These are phyloP conservation scores for Ctenoplectra terminalis DNA, from an alignment of 1,140 invertebrate species.

Conservation along the genomic window DNA sequence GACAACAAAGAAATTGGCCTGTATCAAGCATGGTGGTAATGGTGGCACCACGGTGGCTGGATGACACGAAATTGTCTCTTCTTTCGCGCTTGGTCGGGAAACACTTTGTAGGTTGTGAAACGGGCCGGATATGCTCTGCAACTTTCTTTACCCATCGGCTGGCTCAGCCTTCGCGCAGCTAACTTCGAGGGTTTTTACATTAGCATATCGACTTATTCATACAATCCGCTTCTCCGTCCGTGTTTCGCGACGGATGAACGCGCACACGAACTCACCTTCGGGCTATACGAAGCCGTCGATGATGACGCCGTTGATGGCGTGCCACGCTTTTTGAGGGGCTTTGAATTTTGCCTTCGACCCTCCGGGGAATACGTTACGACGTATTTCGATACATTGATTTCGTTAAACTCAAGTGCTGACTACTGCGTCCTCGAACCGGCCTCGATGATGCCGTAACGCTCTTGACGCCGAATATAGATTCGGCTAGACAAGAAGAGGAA, in stretches of 20 bases:
- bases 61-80: slow-evolving; percentile 65
- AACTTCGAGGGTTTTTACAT: slow-evolving; percentile 76
- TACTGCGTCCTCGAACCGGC: slow-evolving; percentile 1
- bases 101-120: slow-evolving; percentile 61
- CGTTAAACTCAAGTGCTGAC: slow-evolving; percentile 36
- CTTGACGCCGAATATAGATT: slow-evolving; percentile 23
- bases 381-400: slow-evolving; percentile 54
- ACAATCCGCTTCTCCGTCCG: slow-evolving; percentile 60
- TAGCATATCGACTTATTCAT: slow-evolving; percentile 80
- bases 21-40: slow-evolving; percentile 65
- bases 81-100: slow-evolving; percentile 41
- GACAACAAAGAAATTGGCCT: slow-evolving; percentile 71
- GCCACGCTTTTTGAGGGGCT: slow-evolving; percentile 41
- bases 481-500: not conserved
- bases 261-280: slow-evolving; percentile 5
- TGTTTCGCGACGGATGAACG: slow-evolving; percentile 44
- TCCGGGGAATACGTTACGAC: slow-evolving; percentile 49
- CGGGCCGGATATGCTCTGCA: slow-evolving; percentile 59
- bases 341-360: slow-evolving; percentile 40
- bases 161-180: slow-evolving; percentile 59
- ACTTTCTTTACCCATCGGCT: slow-evolving; percentile 64
- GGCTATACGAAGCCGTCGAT: slow-evolving; percentile 24
- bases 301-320: slow-evolving; percentile 40
- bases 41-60: slow-evolving; percentile 28
- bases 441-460: slow-evolving; percentile 21